A percentile compares a stretch with the other conserved stretches of the same genome.
These are phyloP conservation scores for Eudasyphora cyanicolor DNA, from an alignment of 2,888 invertebrate species.

Conservation along the genomic window DNA sequence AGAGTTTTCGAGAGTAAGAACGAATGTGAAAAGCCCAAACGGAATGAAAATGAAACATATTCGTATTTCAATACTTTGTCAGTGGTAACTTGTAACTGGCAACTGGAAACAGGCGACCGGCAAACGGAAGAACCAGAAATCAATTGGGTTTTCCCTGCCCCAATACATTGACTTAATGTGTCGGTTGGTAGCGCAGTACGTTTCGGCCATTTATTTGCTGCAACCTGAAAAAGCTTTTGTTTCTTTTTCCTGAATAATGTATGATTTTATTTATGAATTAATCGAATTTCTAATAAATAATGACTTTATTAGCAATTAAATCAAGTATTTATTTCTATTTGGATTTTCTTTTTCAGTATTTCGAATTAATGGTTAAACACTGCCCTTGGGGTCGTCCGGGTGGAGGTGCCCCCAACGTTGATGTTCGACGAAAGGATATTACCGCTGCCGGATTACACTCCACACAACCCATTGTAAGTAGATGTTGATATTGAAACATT, in stretches of 20 bases:
- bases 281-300: not conserved
- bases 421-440: slow-evolving; percentile 85
- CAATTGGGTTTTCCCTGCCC: no score
- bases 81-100: not conserved
- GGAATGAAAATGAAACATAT: not conserved
- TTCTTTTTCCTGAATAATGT: not conserved
- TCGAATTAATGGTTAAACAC: slow-evolving; percentile 86
- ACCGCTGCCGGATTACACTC: slow-evolving; percentile 85
- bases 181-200: not conserved
- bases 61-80: no score
- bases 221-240: not conserved
- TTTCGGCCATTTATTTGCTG: not conserved
- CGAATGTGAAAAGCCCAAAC: not conserved
- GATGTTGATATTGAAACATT: no score
- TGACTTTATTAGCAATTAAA: not conserved
- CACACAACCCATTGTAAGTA: slow-evolving; percentile 81
- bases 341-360: slow-evolving; percentile 77
- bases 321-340: not conserved
- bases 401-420: slow-evolving; percentile 86
- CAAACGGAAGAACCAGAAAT: not conserved
- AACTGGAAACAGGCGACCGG: not conserved
- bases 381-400: slow-evolving; percentile 91
- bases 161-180: no score
- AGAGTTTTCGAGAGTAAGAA: no score
- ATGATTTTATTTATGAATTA: not conserved